Evolutionary conservation across 2,113 vertebrate genomes (phyloP).

Genomic region (Poeciliopsis retropinna): DNA sequence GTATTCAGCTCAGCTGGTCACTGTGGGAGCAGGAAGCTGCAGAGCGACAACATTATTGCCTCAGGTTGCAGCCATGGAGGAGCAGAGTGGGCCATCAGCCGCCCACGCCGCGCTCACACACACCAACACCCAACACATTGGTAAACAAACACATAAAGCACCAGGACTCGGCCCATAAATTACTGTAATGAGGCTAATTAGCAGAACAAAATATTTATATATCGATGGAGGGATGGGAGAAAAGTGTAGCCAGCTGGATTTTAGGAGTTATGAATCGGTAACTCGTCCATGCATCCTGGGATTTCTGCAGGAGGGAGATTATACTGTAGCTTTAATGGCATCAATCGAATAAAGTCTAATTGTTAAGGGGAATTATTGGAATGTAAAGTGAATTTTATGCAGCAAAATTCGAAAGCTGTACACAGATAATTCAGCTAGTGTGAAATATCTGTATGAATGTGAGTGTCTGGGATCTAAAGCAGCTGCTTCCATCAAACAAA

Average conservation of each 20-base stretch:
- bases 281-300: neutral
- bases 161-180: neutral
- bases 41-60: neutral
- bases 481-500: conserved; percentile 22
- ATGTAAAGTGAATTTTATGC: neutral
- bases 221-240: neutral
- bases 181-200: neutral
- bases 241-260: neutral
- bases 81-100: neutral
- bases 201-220: neutral
- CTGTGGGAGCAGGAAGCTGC: neutral
- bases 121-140: neutral
- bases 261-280: neutral
- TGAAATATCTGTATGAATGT: conserved; percentile 3
- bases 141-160: conserved; percentile 11
- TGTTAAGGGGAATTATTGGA: neutral
- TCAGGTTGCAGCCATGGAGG: neutral
- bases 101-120: conserved; percentile 8
- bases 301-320: too few relatives aligned
- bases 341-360: too few relatives aligned
- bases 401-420: too few relatives aligned
- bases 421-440: neutral
- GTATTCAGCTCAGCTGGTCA: neutral
- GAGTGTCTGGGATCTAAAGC: neutral
- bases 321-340: too few relatives aligned